Base-by-base conservation (phyloP, 2,888 invertebrate species). In the Elgonia sp. region DNA sequence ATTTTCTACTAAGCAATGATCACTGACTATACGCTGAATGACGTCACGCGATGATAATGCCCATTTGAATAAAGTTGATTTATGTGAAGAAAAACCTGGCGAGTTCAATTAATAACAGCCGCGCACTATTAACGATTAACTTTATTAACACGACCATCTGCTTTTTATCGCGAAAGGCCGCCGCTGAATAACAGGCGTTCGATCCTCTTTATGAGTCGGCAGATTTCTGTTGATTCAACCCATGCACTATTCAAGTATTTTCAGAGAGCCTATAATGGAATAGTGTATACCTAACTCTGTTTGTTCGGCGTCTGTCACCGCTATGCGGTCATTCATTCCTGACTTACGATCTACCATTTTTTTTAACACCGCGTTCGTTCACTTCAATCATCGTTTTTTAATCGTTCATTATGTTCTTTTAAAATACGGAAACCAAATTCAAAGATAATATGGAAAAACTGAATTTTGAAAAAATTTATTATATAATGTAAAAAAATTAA, bases 161-260 rank as follows among this genome's bases (percentile, higher is more conserved):
- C 39, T 67, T 69, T 79, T 65, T 67, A 65, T 65, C 39, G 65
- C 65, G n/a, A 39, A 29, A 29, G 62, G 39, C 12, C 18, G 50
- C 29, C 21, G 55, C 55, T 2, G 55, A 55, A 40, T 10, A 77
- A 63, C 63, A 63, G 37, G 1, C 50, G n/a, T 62, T 12, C 76
- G 55, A 67, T 55, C 40, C 55, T 65, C 62, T 65, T 65, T 77
- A 67, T 67, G 53, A 77, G 55, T 65, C 53, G 40, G 63, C 77
- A 21, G 55, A 65, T 65, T 77, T 65, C 67, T 63, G 62, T 62
- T 40, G 42, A 55, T 53, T 55, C 55, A 57, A 75, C 77, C 37
- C 18, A 40, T n/a, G 67, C 63, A 65, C 55, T 67, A 40, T 77
- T 77, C 77, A 77, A 77, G 77, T 55, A 67, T 67, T 77, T 67